Evolutionary conservation across 1,140 invertebrate species (phyloP), one percentile per base, ranked within the genome.

Genomic region (Prorops nasuta): DNA sequence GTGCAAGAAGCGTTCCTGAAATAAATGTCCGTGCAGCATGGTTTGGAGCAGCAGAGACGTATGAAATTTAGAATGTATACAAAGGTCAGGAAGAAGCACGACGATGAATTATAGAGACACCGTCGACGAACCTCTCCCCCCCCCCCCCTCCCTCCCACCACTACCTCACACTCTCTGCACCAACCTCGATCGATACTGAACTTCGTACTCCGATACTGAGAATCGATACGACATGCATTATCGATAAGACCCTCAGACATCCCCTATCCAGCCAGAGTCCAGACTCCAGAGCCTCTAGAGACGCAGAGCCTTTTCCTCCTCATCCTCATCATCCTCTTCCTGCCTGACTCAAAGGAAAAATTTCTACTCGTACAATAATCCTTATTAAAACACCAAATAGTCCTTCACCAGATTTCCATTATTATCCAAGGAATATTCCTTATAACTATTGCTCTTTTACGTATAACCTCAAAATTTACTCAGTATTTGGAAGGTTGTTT

Each of bases 161-260:
- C 19, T 48, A 37, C 56, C 42, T 58, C 40, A 47, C 47, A 34
- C 50, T 40, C 18, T 42, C 40, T 44, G 36, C 21, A 36, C 28
- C 17, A 22, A 37, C 37, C 31, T 35, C 18, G 36, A 15, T 28
- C 37, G 31, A 52, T 56, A 40, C 14, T 8, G 14, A 6, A 14
- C 15, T 8, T 14, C 24, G 10, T 35, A 35, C 34, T 6, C 41
- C 41, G 22, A 16, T 32, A 46, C 39, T 34, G 18, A 43, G 50
- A 48, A 56, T 48, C 54, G 50, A 56, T 56, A 48, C 44, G 35
- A 17, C 19, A 44, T 52, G 40, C 40, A 56, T 52, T 48, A 52
- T 56, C 49, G 24, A 55, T 39, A 43, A 14, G 15, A 38, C 28
- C 39, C 37, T 18, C 44, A 21, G 10, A 21, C 10, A 10, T 28